Percentiles rank a stretch among this genome's conserved stretches.
phyloP scores from a whole-genome alignment of 2,888 invertebrate species.

The Drosophila nigritarsus region DNA sequence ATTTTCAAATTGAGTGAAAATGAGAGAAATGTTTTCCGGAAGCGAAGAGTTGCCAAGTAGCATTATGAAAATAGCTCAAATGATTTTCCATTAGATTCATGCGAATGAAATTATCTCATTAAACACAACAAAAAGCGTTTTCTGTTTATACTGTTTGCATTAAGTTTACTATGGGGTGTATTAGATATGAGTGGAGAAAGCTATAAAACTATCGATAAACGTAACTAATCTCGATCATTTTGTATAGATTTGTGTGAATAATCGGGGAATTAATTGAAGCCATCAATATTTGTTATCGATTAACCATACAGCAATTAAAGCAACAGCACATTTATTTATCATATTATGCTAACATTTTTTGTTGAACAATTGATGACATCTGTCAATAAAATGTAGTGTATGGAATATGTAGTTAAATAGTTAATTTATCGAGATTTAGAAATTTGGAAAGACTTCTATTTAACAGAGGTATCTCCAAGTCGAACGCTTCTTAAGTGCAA shows the following conservation, averaged over 20 bases:
- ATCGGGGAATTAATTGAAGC: not conserved
- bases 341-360: no score
- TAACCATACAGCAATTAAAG: not conserved
- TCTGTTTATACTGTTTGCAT: slow-evolving; percentile 3
- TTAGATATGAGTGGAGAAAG: not conserved
- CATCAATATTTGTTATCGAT: not conserved
- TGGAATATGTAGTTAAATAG: not conserved
- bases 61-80: slow-evolving; percentile 75
- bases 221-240: not conserved
- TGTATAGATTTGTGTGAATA: not conserved
- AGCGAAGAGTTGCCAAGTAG: slow-evolving; percentile 47
- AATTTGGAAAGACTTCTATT: not conserved
- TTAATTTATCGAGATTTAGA: not conserved
- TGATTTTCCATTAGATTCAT: slow-evolving; percentile 77
- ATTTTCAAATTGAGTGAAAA: slow-evolving; percentile 36
- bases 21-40: slow-evolving; percentile 7
- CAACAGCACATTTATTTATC: no score
- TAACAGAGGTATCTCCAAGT: slow-evolving; percentile 16
- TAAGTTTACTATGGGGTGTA: not conserved
- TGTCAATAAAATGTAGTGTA: not conserved
- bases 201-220: not conserved
- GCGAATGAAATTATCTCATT: slow-evolving; percentile 73
- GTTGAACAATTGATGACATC: not conserved
- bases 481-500: slow-evolving; percentile 9
- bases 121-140: slow-evolving; percentile 61